These are phyloP conservation scores for Troides aeacus DNA, from an alignment of 2,888 invertebrate species.

Conservation along the genomic window DNA sequence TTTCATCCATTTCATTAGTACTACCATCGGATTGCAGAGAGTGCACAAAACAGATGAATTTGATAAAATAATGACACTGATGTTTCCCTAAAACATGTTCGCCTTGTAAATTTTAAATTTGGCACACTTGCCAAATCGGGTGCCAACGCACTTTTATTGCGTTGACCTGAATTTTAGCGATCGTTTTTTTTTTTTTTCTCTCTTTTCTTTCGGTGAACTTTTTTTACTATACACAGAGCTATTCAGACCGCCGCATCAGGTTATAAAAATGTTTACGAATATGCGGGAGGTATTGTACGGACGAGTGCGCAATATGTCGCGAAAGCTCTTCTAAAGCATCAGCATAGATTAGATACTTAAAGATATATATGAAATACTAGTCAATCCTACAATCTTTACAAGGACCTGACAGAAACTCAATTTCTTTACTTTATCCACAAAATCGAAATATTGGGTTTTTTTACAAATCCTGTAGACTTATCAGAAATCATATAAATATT, in stretches of 20 bases:
- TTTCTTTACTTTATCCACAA: no score
- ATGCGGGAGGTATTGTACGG: not conserved
- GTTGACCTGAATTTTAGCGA: constrained; percentile 51
- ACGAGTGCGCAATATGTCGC: not conserved
- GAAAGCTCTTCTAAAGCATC: no score
- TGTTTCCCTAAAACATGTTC: constrained; percentile 24
- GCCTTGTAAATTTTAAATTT: constrained; percentile 36
- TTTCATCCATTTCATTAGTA: no score
- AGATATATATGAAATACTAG: no score
- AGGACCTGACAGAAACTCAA: no score
- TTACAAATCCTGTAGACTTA: no score
- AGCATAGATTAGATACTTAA: no score
- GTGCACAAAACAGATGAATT: not conserved
- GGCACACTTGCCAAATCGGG: constrained; percentile 40
- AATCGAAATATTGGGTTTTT: no score
- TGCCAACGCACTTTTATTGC: constrained; percentile 53
- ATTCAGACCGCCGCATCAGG: not conserved
- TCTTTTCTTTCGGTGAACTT: no score
- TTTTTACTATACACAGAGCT: constrained; percentile 16
- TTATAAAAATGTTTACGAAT: not conserved
- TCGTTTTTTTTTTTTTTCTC: constrained; percentile 43
- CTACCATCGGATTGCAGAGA: not conserved
- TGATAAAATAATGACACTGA: constrained; percentile 1
- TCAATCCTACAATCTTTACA: no score
- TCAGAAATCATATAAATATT: no score